Evolutionary conservation across 2,888 invertebrate species (phyloP), one percentile per base, ranked within the genome.

Genomic region (Nephrotoma appendiculata): DNA sequence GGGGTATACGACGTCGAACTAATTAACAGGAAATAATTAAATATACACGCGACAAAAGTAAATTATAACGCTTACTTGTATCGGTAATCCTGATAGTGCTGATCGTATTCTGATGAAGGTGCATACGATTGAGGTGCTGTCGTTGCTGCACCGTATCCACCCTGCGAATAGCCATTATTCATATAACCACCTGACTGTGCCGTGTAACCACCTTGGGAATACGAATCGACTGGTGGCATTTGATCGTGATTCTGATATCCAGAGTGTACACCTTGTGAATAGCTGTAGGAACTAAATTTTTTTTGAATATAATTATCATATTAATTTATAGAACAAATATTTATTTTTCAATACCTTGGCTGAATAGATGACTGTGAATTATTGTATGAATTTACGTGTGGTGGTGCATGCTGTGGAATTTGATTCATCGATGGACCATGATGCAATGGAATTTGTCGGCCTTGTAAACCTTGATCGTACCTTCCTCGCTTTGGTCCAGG

Each of bases 401-500:
- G 86, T 43, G 88, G 86, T 11, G 87, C 86, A 86, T 88, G 86
- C 86, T 86, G 86, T 12, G 88, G 19, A 90, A 89, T 6, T 89
- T 89, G 88, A 91, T 91, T 44, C 90, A 89, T 86, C 89, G 87
- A 19, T 86, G 90, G 89, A 87, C 91, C 91, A 88, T 91, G 91
- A 88, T 91, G 91, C 85, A 91, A 91, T 57, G 90, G 89, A 88
- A 91, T 89, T 87, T 91, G 91, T 12, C 91, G 89, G 48, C 91
- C 89, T 87, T 91, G 91, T 44, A 91, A 91, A 45, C 91, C 90
- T 42, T 91, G 90, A 57, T 92, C 91, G 87, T 92, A 92, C 57
- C 91, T 90, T 85, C 92, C 91, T 83, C 91, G 90, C 87, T 92
- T 92, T 9, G 91, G 91, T 31, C 91, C 91, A 6, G 91, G 91